These are phyloP conservation scores for Stictocephala bisonia DNA, from an alignment of 2,888 invertebrate species.

Conservation along the genomic window DNA sequence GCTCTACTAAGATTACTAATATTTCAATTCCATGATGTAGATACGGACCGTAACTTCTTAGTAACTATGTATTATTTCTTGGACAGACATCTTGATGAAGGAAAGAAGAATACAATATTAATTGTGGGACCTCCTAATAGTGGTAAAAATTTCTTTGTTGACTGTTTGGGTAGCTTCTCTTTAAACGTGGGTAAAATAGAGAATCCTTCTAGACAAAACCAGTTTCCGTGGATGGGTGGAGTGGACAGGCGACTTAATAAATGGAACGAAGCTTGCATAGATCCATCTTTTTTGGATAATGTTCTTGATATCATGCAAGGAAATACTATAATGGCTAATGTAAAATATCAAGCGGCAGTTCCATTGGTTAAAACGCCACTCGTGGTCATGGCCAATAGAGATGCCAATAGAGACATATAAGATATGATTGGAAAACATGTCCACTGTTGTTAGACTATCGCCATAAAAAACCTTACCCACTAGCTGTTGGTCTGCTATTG, in stretches of 20 bases:
- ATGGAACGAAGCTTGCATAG: slow-evolving; percentile 39
- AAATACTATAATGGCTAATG: slow-evolving; percentile 3
- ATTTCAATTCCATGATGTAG: neutral
- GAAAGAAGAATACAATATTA: slow-evolving; percentile 17
- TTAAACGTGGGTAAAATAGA: slow-evolving; percentile 24
- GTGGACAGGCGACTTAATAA: slow-evolving; percentile 10
- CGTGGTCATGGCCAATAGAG: slow-evolving; percentile 25
- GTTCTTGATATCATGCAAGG: slow-evolving; percentile 32
- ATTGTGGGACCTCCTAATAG: slow-evolving; percentile 9
- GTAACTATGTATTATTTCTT: neutral
- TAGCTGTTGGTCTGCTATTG: neutral
- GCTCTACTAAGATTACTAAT: neutral
- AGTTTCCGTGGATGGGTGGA: slow-evolving; percentile 38
- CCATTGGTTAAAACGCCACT: slow-evolving; percentile 4
- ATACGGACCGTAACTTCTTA: neutral
- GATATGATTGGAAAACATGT: neutral
- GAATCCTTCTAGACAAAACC: slow-evolving; percentile 24
- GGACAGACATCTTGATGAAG: slow-evolving; percentile 10
- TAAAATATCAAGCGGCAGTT: slow-evolving; percentile 23
- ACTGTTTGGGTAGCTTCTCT: slow-evolving; percentile 9
- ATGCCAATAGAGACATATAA: neutral
- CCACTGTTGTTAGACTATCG: neutral
- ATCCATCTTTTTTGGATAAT: slow-evolving; percentile 31
- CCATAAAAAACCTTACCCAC: slow-evolving; percentile 10
- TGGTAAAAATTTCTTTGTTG: slow-evolving; percentile 37